These are phyloP conservation scores for Cervus canadensis DNA, from an alignment of 2,113 vertebrate genomes.

Conservation along the genomic window DNA sequence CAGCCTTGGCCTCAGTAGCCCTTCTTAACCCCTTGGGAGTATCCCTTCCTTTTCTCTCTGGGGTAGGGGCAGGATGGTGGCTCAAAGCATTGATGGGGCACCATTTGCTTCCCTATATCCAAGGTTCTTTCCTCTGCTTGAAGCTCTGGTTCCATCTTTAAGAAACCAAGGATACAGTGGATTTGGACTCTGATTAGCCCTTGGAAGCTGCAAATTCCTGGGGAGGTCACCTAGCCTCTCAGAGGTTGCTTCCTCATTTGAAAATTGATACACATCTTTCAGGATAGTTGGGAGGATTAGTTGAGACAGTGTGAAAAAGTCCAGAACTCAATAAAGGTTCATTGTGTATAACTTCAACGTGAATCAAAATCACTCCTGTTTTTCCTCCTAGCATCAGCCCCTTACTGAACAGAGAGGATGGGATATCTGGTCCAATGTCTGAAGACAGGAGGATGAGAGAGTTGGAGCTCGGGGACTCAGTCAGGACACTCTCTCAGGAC, in stretches of 20 bases:
- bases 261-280: background rate
- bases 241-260: background rate
- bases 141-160: background rate
- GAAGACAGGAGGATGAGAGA: background rate
- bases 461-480: background rate
- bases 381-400: background rate
- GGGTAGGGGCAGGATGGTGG: background rate
- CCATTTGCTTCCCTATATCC: background rate
- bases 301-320: background rate
- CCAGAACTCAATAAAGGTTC: background rate
- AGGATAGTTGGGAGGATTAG: background rate
- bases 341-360: background rate
- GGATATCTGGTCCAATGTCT: background rate
- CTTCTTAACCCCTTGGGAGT: background rate
- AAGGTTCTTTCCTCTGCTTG: background rate
- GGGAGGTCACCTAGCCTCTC: background rate
- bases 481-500: background rate
- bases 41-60: background rate
- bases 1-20: background rate
- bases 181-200: background rate
- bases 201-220: background rate
- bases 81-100: background rate
- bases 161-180: background rate
- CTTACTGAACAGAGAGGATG: background rate
- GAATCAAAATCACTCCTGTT: background rate